These are phyloP conservation scores for Lagocephalus sceleratus DNA, from an alignment of 2,797 vertebrate species.

Conservation along the genomic window DNA sequence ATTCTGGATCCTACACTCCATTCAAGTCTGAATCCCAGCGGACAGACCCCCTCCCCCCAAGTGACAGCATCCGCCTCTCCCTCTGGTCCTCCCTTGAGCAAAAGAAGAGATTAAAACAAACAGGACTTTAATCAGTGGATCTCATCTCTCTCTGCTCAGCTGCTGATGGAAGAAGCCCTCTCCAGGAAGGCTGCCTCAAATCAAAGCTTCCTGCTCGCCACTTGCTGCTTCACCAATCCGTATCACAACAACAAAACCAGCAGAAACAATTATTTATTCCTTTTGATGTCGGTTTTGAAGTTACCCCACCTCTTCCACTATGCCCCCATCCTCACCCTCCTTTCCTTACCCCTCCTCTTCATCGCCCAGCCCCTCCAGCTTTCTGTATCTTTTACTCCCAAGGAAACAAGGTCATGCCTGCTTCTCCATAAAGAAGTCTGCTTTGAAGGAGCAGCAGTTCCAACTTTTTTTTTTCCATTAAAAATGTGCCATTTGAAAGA, in stretches of 20 bases:
- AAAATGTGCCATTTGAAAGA: slow-evolving; percentile 18
- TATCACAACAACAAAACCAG: slow-evolving; percentile 97
- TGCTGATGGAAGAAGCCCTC: slow-evolving; percentile 88
- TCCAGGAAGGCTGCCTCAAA: slow-evolving; percentile 91
- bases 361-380: slow-evolving; percentile 61
- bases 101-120: slow-evolving; percentile 96
- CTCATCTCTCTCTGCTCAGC: slow-evolving; percentile 84
- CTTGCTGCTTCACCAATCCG: slow-evolving; percentile 94
- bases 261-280: slow-evolving; percentile 99
- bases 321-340: slow-evolving; percentile 31
- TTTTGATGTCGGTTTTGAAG: slow-evolving; percentile 95
- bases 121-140: slow-evolving; percentile 97
- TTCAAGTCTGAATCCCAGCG: no score
- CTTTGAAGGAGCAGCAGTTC: slow-evolving; percentile 64
- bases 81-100: slow-evolving; percentile 86
- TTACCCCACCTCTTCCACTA: slow-evolving; percentile 74
- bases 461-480: slow-evolving; percentile 41
- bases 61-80: slow-evolving; percentile 47
- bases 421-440: slow-evolving; percentile 55
- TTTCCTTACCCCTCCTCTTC: slow-evolving; percentile 56
- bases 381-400: slow-evolving; percentile 80
- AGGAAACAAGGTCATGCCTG: slow-evolving; percentile 88
- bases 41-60: no score
- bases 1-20: no score
- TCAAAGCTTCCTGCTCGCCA: slow-evolving; percentile 96